phyloP scores from a whole-genome alignment of 2,888 invertebrate genomes.

The Apoda limacodes region DNA sequence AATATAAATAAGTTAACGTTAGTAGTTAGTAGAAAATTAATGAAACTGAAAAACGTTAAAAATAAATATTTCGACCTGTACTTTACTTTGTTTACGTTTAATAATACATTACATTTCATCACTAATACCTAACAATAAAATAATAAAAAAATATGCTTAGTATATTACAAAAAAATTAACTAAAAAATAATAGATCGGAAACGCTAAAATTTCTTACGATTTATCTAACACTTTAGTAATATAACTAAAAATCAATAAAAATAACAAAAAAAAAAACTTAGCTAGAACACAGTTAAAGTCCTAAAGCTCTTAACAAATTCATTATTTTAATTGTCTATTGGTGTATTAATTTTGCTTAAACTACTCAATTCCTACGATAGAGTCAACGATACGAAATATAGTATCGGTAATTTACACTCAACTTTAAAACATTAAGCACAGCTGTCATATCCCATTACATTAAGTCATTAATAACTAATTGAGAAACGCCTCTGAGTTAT shows the following conservation, averaged over 20 bases:
- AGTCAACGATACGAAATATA: no score
- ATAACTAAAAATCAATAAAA: conserved; percentile 34
- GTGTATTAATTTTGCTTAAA: conserved; percentile 58
- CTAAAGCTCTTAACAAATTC: conserved; percentile 1
- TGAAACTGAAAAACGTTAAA: no score
- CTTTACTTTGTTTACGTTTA: no score
- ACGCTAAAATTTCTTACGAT: conserved; percentile 40
- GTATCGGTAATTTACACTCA: no score
- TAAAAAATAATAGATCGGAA: conserved; percentile 50
- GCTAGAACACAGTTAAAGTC: conserved; percentile 47
- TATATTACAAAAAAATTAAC: conserved; percentile 50
- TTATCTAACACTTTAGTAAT: conserved; percentile 37
- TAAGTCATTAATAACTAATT: no score
- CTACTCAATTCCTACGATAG: conserved; percentile 66
- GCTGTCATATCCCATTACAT: no score
- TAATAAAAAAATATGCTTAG: conserved; percentile 53
- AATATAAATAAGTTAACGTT: no score
- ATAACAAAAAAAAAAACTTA: conserved; percentile 40
- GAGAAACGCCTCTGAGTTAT: no score
- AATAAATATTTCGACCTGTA: no score
- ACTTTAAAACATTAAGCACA: no score
- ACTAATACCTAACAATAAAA: conserved; percentile 15
- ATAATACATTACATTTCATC: neutral
- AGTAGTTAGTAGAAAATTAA: no score
- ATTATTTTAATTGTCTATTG: conserved; percentile 43